Percentiles rank a stretch among this genome's conserved stretches.
Evolutionary conservation across 2,113 vertebrate species (phyloP).

Genomic region (Sula dactylatra): DNA sequence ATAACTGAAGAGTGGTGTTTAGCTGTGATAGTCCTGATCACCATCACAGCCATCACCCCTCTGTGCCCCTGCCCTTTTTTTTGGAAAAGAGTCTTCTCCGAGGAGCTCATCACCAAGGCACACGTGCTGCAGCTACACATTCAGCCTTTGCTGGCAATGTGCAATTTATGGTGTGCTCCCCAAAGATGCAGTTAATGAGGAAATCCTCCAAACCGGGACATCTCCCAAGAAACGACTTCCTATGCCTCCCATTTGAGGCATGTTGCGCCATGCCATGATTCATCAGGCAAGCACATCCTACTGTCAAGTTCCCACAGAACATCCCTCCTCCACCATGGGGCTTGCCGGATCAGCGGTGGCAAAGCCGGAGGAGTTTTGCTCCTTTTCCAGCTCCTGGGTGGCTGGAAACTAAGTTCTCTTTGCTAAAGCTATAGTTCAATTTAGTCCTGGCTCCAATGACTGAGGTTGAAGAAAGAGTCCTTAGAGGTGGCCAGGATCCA

Average conservation of each 20-base stretch:
- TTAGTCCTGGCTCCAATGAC: not conserved
- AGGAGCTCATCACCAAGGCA: not conserved
- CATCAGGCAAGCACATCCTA: not conserved
- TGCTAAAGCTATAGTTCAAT: not conserved
- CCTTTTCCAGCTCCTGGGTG: not conserved
- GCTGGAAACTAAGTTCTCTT: not conserved
- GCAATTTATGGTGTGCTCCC: not conserved
- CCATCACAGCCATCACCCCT: not conserved
- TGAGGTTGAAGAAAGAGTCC: not conserved
- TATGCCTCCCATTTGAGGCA: not conserved
- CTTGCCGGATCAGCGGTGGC: not conserved
- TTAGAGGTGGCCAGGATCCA: not conserved
- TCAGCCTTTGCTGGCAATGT: not conserved
- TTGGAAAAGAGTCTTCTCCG: not conserved
- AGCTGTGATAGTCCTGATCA: not conserved
- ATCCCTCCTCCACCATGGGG: rapidly evolving
- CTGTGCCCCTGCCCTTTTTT: not conserved
- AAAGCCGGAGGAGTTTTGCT: not conserved
- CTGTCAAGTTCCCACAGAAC: not conserved
- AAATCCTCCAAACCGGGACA: not conserved
- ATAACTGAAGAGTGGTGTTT: not conserved
- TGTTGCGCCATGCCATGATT: not conserved
- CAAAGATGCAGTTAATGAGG: not conserved
- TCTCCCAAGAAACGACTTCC: not conserved
- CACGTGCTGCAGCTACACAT: rapidly evolving